Conservation (phyloP, 1,140 invertebrate species). For the Pseudomyrmex sp. region DNA sequence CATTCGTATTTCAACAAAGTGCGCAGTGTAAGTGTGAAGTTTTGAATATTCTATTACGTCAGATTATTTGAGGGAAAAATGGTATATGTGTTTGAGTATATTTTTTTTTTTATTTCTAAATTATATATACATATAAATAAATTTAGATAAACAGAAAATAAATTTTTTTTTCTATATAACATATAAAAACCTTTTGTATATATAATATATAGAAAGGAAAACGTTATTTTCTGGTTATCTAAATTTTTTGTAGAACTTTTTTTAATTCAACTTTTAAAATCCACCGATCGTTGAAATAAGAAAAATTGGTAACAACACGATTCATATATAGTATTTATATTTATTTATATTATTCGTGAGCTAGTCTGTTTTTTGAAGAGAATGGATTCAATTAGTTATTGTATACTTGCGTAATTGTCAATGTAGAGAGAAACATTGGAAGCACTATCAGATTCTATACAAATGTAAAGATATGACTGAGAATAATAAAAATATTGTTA, state of each 20-base stretch:
- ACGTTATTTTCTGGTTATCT: constrained; percentile 35
- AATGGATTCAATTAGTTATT: constrained; percentile 71
- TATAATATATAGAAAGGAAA: constrained; percentile 29
- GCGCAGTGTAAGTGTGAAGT: constrained; percentile 57
- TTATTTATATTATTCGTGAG: constrained; percentile 74
- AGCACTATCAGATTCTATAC: constrained; percentile 77
- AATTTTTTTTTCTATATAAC: too few relatives aligned
- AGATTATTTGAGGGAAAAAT: constrained; percentile 63
- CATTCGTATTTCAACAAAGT: constrained; percentile 66
- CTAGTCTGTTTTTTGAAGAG: constrained; percentile 81
- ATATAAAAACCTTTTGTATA: too few relatives aligned
- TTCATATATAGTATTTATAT: constrained; percentile 70
- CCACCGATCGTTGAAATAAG: not conserved
- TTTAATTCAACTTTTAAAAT: constrained; percentile 66
- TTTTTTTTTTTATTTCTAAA: too few relatives aligned
- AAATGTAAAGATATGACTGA: constrained; percentile 81
- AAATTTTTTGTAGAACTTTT: constrained; percentile 67
- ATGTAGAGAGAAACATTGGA: constrained; percentile 72
- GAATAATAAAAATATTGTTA: constrained; percentile 82
- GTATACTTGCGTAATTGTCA: constrained; percentile 61
- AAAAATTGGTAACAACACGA: constrained; percentile 4
- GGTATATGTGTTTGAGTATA: constrained; percentile 2
- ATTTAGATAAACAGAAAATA: too few relatives aligned
- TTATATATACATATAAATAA: too few relatives aligned
- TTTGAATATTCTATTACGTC: constrained; percentile 66